Evolutionary conservation across 2,797 vertebrate species (phyloP).

Genomic region (Helicolenus hilgendorfi): DNA sequence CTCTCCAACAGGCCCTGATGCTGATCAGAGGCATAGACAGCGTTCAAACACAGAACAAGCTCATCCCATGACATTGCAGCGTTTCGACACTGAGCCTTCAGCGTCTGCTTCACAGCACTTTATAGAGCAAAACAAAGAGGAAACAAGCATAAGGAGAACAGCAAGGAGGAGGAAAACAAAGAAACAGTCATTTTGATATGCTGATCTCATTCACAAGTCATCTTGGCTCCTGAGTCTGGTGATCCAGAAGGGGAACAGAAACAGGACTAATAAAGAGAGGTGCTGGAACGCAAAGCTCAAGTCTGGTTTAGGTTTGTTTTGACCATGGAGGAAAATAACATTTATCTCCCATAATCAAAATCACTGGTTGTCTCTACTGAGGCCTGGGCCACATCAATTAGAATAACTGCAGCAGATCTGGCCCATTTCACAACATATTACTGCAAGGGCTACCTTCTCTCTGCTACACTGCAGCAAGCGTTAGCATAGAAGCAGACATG

Average conservation of each 20-base stretch:
- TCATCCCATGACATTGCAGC: slow-evolving; percentile 84
- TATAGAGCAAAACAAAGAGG: slow-evolving; percentile 78
- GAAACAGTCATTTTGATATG: slow-evolving; percentile 79
- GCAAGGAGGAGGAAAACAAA: slow-evolving; percentile 58
- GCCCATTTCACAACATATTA: slow-evolving; percentile 41
- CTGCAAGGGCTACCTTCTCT: slow-evolving; percentile 18
- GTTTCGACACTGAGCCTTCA: slow-evolving; percentile 72
- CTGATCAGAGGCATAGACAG: slow-evolving; percentile 62
- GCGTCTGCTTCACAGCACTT: slow-evolving; percentile 82
- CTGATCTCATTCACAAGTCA: slow-evolving; percentile 85
- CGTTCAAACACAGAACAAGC: slow-evolving; percentile 82
- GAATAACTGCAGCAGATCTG: slow-evolving; percentile 52
- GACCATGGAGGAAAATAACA: slow-evolving; percentile 24
- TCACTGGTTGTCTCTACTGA: slow-evolving; percentile 28
- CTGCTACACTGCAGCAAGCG: slow-evolving; percentile 42
- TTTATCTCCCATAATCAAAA: slow-evolving; percentile 37
- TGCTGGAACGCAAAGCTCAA: slow-evolving; percentile 55
- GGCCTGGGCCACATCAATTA: slow-evolving; percentile 19
- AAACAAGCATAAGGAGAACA: slow-evolving; percentile 74
- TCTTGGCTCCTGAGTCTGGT: slow-evolving; percentile 83
- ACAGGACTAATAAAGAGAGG: slow-evolving; percentile 66
- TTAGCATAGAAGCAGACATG: slow-evolving; percentile 53
- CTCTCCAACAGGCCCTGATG: slow-evolving; percentile 77
- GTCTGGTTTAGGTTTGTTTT: slow-evolving; percentile 63
- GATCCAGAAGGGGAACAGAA: slow-evolving; percentile 76